Evolutionary conservation across 2,888 invertebrate genomes (phyloP).

Genomic region (Diarsia mendica): DNA sequence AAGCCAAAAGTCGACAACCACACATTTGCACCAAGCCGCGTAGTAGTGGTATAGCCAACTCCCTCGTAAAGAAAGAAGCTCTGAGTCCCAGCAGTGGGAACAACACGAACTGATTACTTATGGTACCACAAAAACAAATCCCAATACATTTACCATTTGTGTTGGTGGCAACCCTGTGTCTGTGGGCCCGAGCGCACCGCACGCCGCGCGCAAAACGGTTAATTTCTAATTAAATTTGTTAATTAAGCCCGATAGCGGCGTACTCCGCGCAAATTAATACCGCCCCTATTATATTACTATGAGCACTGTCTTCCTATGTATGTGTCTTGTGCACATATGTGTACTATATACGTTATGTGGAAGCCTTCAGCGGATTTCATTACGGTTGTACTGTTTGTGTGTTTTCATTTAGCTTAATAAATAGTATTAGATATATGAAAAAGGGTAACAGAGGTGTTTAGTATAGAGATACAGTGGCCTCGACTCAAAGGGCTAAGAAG

Average conservation of each 20-base stretch:
- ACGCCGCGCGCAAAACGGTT: constrained; percentile 85
- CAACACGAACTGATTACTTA: background rate
- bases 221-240: constrained; percentile 91
- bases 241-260: constrained; percentile 88
- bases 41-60: too few relatives aligned
- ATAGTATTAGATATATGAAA: background rate
- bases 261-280: constrained; percentile 83
- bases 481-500: too few relatives aligned
- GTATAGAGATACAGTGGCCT: too few relatives aligned
- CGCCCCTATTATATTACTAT: constrained; percentile 77
- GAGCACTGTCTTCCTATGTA: constrained; percentile 57
- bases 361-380: constrained; percentile 4
- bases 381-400: background rate
- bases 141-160: background rate
- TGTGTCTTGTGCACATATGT: constrained; percentile 31
- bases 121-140: background rate
- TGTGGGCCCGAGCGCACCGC: constrained; percentile 69
- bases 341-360: constrained; percentile 14
- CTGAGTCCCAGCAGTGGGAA: background rate
- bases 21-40: too few relatives aligned
- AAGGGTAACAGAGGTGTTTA: background rate
- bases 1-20: background rate
- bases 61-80: background rate
- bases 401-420: constrained; percentile 14
- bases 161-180: constrained; percentile 71